Evolutionary conservation across 2,888 invertebrate genomes (phyloP), one percentile per base, ranked within the genome.

Genomic region (Cephalotes varians): DNA sequence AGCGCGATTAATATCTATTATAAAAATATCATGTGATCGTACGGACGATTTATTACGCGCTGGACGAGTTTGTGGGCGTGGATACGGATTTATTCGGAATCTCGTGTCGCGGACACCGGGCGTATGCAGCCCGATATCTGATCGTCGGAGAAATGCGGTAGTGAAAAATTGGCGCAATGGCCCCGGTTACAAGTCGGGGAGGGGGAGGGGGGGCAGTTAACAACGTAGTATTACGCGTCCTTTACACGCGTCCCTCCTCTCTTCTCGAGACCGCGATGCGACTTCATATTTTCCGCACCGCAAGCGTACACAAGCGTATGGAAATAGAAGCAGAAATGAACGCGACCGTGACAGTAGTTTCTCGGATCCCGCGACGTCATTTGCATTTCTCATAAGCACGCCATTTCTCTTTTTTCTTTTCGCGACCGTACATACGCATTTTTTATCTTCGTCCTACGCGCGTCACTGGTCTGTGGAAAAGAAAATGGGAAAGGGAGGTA

Each of bases 371-470:
- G 44, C 60, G 71, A 60, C 71, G 54, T 84, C 81, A 85, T 87
- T 87, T 86, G 69, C 83, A 77, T 87, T 82, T 84, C 84, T 87
- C 85, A 77, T 87, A 83, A 86, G 64, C 85, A 81, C 83, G 80
- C 67, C 62, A 51, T 69, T 51, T 60, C 62, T 56, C 73, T 58
- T 54, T 56, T 79, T 37, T 49, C n/a, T 15, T 47, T 37, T 21
- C 21, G 51, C 56, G 9, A 44, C 44, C 81, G 25, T 76, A 64
- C 44, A 25, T 34, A 44, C 56, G 58, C 34, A 72, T 62, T 37
- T 74, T 62, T 76, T 74, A 62, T 62, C 74, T 60, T 44, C 58
- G 25, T 31, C 44, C 56, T 51, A 65, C 54, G 28, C 40, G 76
- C 40, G 31, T 54, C 40, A 67, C 67, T 58, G 44, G 71, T 15